Conservation (phyloP, 2,113 vertebrate genomes). For the Myrmecobius fasciatus region DNA sequence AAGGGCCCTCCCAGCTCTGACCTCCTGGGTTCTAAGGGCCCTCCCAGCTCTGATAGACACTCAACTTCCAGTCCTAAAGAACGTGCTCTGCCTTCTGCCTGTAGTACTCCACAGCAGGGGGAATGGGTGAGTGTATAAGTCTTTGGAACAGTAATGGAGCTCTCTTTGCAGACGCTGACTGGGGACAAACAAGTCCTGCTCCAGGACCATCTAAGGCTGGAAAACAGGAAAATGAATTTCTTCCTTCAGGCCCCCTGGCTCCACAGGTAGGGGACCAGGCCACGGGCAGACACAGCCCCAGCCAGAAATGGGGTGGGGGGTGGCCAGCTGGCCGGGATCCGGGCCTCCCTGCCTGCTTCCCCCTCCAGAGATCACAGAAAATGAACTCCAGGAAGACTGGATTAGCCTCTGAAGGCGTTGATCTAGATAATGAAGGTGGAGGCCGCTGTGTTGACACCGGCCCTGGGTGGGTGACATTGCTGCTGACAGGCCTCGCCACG, state of each 20-base stretch:
- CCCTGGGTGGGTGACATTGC: conserved; percentile 52
- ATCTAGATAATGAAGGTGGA: conserved; percentile 62
- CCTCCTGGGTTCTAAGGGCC: neutral
- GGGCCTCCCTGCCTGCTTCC: conserved; percentile 48
- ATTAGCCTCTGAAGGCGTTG: conserved; percentile 74
- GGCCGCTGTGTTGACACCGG: conserved; percentile 70
- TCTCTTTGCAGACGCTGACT: neutral
- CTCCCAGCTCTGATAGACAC: neutral
- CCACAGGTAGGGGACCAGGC: neutral
- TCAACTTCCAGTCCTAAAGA: neutral
- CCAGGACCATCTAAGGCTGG: neutral
- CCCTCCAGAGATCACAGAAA: conserved; percentile 61
- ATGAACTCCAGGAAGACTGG: conserved; percentile 73
- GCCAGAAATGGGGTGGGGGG: neutral
- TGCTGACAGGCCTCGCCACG: conserved; percentile 52
- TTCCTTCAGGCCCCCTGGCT: neutral
- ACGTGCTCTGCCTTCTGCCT: neutral
- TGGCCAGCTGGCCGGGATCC: neutral
- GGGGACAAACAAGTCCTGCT: neutral
- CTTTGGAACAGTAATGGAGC: neutral
- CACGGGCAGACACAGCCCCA: neutral
- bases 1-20: too few relatives aligned
- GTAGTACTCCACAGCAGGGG: neutral
- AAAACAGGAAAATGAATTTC: neutral
- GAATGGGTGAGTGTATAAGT: neutral